phyloP scores from a whole-genome alignment of 2,888 invertebrate species.

The Drosophila quasianomalipes region DNA sequence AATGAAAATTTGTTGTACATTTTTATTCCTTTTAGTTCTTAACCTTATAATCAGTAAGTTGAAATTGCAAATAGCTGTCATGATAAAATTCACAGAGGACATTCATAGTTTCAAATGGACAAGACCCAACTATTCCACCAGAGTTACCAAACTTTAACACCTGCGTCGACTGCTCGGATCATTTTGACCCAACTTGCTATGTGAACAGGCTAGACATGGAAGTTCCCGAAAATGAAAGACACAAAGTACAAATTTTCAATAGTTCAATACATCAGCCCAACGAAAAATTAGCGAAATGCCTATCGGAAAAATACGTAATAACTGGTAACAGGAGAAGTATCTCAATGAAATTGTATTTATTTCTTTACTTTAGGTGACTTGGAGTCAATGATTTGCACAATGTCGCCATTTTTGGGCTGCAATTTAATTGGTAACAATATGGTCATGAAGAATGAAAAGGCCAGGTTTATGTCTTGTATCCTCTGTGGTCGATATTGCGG shows the following conservation, averaged over 20 bases:
- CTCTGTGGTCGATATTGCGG: constrained; percentile 1
- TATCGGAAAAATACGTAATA: background rate
- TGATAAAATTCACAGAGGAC: background rate
- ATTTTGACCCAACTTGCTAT: background rate
- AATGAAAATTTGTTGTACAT: background rate
- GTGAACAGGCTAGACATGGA: background rate
- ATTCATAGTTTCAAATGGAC: background rate
- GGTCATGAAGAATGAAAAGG: background rate
- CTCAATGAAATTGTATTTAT: background rate
- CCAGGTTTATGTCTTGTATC: background rate
- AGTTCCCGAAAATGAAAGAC: background rate
- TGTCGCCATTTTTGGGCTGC: constrained; percentile 8
- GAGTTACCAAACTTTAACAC: background rate
- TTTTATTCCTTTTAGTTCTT: background rate
- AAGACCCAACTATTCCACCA: background rate
- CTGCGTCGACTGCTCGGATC: background rate
- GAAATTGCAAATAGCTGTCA: background rate
- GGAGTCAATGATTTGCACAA: constrained; percentile 8
- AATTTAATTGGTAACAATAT: background rate
- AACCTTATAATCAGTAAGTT: background rate
- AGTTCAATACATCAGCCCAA: rapidly evolving
- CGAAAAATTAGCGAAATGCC: background rate
- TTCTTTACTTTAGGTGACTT: background rate
- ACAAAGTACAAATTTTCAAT: background rate
- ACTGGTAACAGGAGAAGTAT: background rate